These are phyloP conservation scores for Andrena minutula DNA, from an alignment of 2,888 invertebrate genomes.

Conservation along the genomic window DNA sequence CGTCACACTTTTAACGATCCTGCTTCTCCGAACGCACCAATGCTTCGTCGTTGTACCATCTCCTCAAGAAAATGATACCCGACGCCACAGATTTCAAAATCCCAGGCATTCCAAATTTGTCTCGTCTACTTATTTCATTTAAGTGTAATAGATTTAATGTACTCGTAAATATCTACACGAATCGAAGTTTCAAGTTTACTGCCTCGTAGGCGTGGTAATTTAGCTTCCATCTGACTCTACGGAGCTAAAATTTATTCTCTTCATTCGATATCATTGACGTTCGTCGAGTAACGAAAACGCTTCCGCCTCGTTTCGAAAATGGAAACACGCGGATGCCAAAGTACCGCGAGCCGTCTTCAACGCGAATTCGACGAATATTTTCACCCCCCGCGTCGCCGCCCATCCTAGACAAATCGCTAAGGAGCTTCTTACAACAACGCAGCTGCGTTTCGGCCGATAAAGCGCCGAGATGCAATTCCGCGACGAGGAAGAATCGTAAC, in stretches of 20 bases:
- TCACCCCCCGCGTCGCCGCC: too few species aligned
- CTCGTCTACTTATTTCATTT: too few species aligned
- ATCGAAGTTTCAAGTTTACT: not conserved
- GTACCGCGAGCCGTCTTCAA: not conserved
- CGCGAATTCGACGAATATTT: not conserved
- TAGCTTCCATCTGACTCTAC: not conserved
- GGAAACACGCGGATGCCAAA: not conserved
- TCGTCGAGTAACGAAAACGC: not conserved
- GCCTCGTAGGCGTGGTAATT: not conserved
- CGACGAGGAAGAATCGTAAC: slow-evolving; percentile 7
- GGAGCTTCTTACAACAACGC: slow-evolving; percentile 7
- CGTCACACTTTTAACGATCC: not conserved
- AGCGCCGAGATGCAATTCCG: slow-evolving; percentile 35
- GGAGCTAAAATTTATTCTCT: not conserved
- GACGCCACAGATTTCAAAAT: too few species aligned
- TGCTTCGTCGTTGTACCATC: not conserved
- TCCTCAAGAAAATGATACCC: not conserved
- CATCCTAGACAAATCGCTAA: slow-evolving; percentile 15
- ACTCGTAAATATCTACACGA: slow-evolving; percentile 4
- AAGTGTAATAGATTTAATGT: too few species aligned
- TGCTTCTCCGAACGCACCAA: not conserved
- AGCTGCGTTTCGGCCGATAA: slow-evolving; percentile 38
- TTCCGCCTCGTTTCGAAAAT: not conserved
- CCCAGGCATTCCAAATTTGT: too few species aligned
- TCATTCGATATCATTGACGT: not conserved